Conservation (phyloP, 1,140 invertebrate species). For the Pseudomyrmex sp. region DNA sequence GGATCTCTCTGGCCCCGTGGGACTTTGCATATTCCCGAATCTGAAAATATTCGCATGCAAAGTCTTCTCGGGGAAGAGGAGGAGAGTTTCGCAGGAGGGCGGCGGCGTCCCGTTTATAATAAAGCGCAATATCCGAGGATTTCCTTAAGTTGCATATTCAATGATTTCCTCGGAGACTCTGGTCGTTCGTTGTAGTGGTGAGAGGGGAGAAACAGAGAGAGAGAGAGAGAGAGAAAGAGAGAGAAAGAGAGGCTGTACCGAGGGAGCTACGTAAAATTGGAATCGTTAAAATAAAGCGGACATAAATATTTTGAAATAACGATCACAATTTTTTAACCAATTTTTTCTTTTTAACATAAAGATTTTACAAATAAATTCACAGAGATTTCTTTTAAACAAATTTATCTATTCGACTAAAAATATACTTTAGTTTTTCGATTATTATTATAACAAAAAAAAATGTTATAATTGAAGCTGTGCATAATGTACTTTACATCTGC, state of each 20-base stretch:
- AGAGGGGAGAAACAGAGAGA: constrained; percentile 47
- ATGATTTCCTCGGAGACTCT: constrained; percentile 89
- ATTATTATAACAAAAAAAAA: neutral
- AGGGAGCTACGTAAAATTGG: constrained; percentile 74
- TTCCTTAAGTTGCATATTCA: constrained; percentile 88
- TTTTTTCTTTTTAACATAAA: neutral
- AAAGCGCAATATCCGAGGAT: constrained; percentile 87
- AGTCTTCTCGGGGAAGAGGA: constrained; percentile 65
- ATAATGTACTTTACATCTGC: neutral
- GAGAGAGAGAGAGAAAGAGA: neutral
- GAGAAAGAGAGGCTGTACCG: constrained; percentile 46
- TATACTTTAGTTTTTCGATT: neutral
- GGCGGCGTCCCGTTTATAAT: constrained; percentile 81
- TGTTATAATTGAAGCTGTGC: neutral
- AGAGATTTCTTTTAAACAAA: neutral
- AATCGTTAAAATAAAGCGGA: constrained; percentile 75
- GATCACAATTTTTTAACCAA: neutral
- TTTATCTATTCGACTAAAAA: neutral
- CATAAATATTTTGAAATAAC: constrained; percentile 36
- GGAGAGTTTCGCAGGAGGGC: constrained; percentile 31
- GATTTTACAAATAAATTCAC: neutral
- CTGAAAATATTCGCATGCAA: constrained; percentile 83
- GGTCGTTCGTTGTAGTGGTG: constrained; percentile 61
- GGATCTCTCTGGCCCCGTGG: constrained; percentile 69
- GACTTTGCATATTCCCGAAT: constrained; percentile 82